Conservation (phyloP, 2,113 vertebrate genomes). For the Ailurus styani region DNA sequence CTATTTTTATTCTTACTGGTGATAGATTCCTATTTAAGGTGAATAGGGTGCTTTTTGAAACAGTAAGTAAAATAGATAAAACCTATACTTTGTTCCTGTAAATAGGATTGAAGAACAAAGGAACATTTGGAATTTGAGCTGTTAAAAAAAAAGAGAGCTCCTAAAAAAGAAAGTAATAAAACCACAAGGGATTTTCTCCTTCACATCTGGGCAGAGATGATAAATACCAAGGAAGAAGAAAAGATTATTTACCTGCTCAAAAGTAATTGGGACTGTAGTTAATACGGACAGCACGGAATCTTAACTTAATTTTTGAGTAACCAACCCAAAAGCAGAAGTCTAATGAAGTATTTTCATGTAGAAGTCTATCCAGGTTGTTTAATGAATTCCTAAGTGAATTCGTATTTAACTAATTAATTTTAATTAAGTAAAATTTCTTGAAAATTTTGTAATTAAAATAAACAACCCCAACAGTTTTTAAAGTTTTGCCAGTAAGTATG, state of each 20-base stretch:
- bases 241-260: constrained; percentile 28
- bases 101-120: constrained; percentile 34
- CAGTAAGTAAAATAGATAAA: constrained; percentile 28
- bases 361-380: background rate
- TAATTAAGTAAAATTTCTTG: constrained; percentile 22
- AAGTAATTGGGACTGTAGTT: constrained; percentile 24
- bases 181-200: constrained; percentile 27
- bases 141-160: background rate
- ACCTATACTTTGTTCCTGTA: constrained; percentile 29
- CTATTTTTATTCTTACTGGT: constrained; percentile 29
- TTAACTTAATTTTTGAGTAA: constrained; percentile 25
- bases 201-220: constrained; percentile 11
- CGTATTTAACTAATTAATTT: constrained; percentile 38
- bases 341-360: background rate
- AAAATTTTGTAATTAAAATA: constrained; percentile 38
- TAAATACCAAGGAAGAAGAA: constrained; percentile 7
- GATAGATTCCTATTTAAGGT: constrained; percentile 27
- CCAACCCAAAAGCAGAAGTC: background rate
- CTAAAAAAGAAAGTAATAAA: constrained; percentile 5
- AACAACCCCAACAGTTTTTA: background rate
- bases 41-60: constrained; percentile 36
- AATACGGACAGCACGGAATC: background rate
- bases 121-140: constrained; percentile 51
- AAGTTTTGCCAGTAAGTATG: constrained; percentile 7
- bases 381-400: constrained; percentile 27